Conservation (phyloP, 2,113 vertebrate species). For the Periophthalmus modestus region DNA sequence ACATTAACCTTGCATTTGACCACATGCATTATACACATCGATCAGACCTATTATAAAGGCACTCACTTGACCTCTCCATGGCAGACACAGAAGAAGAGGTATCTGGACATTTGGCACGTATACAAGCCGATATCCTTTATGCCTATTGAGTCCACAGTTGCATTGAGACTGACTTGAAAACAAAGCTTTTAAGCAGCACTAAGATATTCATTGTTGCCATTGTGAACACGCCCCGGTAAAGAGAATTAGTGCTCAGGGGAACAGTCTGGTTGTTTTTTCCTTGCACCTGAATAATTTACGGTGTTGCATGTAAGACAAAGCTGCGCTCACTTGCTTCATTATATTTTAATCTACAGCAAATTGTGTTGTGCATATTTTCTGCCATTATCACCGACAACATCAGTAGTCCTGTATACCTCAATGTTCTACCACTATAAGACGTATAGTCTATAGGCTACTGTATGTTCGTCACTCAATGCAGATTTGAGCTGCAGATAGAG, state of each 20-base stretch:
- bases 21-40: conserved; percentile 33
- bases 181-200: conserved; percentile 71
- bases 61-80: conserved; percentile 26
- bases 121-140: conserved; percentile 34
- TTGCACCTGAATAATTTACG: conserved; percentile 76
- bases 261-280: conserved; percentile 60
- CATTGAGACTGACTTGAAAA: conserved; percentile 48
- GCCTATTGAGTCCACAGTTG: conserved; percentile 27
- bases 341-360: conserved; percentile 77
- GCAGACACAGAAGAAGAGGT: conserved; percentile 25
- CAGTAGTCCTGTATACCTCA: conserved; percentile 36
- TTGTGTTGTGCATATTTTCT: conserved; percentile 58
- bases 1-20: conserved; percentile 55
- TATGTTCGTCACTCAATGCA: conserved; percentile 24
- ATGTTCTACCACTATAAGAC: conserved; percentile 20
- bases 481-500: conserved; percentile 48
- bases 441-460: conserved; percentile 28
- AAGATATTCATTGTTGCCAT: conserved; percentile 71
- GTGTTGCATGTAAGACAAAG: conserved; percentile 76
- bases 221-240: conserved; percentile 58
- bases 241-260: conserved; percentile 63
- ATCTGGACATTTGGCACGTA: conserved; percentile 10
- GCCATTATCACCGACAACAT: conserved; percentile 40
- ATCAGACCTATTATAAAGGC: conserved; percentile 45
- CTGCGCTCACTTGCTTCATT: conserved; percentile 77